Base-by-base conservation (phyloP, 1,140 invertebrate genomes). In the Limonius californicus region DNA sequence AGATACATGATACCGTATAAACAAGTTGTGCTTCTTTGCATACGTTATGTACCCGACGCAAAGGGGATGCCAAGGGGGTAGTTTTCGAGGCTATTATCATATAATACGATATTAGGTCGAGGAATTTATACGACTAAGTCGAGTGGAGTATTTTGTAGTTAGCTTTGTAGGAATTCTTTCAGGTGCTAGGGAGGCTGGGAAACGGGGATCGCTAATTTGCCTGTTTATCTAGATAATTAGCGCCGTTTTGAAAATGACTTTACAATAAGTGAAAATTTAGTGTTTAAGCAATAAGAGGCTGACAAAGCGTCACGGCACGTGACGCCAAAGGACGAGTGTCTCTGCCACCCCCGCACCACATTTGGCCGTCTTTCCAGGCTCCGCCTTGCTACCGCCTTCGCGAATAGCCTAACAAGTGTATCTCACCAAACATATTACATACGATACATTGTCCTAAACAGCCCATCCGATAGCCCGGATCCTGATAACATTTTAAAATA, bases 401-500 rank as follows among this genome's bases (percentile, higher is more conserved):
- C 55, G n/a, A 55, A 59, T 59, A 67, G 59, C 57, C 65, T 67
- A 67, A 67, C 61, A 59, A 55, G 64, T 64, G 42, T 61, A 67
- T 63, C 65, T 63, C 56, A 57, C 59, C 60, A 47, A 57, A 59
- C 53, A 56, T 65, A 61, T 65, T 65, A 59, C 60, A 60, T 62
- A 61, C 59, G 47, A 62, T 47, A 65, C 64, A 62, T 65, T 62
- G 64, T 65, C 35, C 53, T 61, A 53, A 59, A 54, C 64, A 59
- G 54, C 63, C 53, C 59, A 61, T 62, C 64, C 60, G 64, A 66
- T 66, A 66, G 56, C 62, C 61, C 45, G 47, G 54, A 63, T 61
- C 56, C 62, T 39, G 65, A 67, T 67, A 67, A 67, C 65, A 63
- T 67, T 67, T 67, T 67, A 67, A 67, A 67, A 67, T 67, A 67